phyloP scores from a whole-genome alignment of 2,888 invertebrate species.

The Sphinx pinastri region DNA sequence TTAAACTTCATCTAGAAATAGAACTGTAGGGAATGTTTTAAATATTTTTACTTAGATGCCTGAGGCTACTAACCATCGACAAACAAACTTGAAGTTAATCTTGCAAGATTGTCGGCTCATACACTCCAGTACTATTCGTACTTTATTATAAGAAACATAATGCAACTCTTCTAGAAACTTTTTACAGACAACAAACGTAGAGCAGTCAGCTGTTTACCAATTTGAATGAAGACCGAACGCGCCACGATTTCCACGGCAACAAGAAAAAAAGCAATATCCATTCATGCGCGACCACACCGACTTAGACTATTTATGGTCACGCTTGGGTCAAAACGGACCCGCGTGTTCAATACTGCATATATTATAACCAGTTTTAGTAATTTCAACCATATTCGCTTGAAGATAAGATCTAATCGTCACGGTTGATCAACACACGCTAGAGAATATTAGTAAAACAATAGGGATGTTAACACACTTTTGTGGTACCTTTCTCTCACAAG shows the following conservation, averaged over 20 bases:
- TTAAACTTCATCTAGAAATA: neutral
- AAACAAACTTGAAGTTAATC: too few species aligned
- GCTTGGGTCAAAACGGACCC: conserved; percentile 45
- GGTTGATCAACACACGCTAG: conserved; percentile 24
- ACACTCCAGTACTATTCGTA: too few species aligned
- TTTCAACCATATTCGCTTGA: neutral
- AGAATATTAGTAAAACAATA: conserved; percentile 26
- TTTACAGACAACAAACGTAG: neutral
- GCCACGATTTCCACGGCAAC: conserved; percentile 29
- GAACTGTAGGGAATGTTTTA: too few species aligned
- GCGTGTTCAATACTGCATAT: neutral
- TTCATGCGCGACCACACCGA: conserved; percentile 39
- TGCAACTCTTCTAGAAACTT: neutral
- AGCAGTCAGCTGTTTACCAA: conserved; percentile 26
- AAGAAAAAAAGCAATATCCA: conserved; percentile 37
- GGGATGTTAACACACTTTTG: conserved; percentile 29
- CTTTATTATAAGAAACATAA: too few species aligned
- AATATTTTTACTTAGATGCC: too few species aligned
- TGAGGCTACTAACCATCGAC: too few species aligned
- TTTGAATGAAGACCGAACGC: conserved; percentile 17
- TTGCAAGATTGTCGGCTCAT: too few species aligned
- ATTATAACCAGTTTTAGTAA: neutral
- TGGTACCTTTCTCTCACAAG: conserved; percentile 28
- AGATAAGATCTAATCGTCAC: neutral
- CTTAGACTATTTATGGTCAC: conserved; percentile 50